Conservation (phyloP, 2,113 vertebrate genomes). For the Gnathonemus echidnorhynchus region DNA sequence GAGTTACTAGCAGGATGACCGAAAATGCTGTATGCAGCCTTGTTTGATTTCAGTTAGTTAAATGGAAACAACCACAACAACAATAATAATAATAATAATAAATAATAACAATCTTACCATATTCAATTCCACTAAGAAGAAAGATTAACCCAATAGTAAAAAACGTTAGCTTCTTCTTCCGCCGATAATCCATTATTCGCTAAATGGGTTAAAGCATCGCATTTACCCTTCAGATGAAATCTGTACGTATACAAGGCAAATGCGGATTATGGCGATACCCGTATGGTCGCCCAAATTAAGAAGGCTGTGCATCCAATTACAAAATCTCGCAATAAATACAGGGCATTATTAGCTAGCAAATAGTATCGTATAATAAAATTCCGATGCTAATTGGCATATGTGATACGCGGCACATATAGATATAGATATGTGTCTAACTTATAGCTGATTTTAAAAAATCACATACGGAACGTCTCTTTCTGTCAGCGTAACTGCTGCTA, state of each 20-base stretch:
- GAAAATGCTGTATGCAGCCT: not conserved
- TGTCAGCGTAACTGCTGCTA: not conserved
- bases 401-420: not conserved
- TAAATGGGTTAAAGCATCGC: not conserved
- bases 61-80: not conserved
- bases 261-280: not conserved
- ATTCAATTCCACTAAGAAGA: conserved; percentile 69
- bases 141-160: conserved; percentile 68
- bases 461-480: not conserved
- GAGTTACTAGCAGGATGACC: not conserved
- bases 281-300: not conserved
- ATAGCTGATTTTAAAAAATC: not conserved
- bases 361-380: not conserved
- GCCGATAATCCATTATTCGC: conserved; percentile 53
- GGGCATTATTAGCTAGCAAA: not conserved
- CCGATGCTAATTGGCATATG: not conserved
- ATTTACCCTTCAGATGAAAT: not conserved
- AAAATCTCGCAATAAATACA: not conserved
- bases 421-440: not conserved
- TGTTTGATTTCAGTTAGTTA: not conserved
- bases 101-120: conserved; percentile 55
- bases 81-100: not conserved
- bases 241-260: not conserved
- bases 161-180: conserved; percentile 60
- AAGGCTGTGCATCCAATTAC: conserved; percentile 7